Base-by-base conservation (phyloP, 2,797 vertebrate genomes). In the Brachymystax lenok region DNA sequence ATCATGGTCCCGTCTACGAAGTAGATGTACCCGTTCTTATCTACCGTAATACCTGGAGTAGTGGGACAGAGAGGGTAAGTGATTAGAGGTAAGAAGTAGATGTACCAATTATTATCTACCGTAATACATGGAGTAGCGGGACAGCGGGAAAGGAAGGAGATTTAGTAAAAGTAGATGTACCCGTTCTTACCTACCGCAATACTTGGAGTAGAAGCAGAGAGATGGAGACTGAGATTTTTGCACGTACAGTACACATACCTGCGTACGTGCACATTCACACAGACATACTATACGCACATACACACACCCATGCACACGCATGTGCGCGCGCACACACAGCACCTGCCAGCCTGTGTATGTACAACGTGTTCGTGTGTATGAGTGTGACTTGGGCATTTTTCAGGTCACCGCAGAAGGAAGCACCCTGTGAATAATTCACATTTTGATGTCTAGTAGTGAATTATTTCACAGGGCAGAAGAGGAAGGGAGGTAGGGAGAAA, bases 1-100 rank as follows among this genome's bases (percentile, higher is more conserved):
- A 99, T 99, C 96, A 99, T 98, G n/a, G 97, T 98, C 70, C 98
- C 98, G 54, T 99, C 98, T 81, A 99, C 97, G 76, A 99, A 99
- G 91, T 98, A 99, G 89, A 99, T 98, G 74, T 98, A 90, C 59
- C 98, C 98, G 0, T 98, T 99, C 88, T 97, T 98, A 87, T 99
- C 98, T 5, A 98, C 91, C 3, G 97, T 96, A 83, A 99, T 96
- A 74, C 98, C 97, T 95, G 46, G 16, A 51, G n/a, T 17, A 61
- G 51, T 19, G n/a, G 30, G 46, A 13, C 40, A 46, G 33, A 61
- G 61, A 64, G 21, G 13, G 24, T 6, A 17, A 16, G 24, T 33
- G 30, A 33, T 33, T 4, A 33, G 4, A 33, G 4, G n/a, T 81
- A 99, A 97, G 76, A 99, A 99, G 91, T 98, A 99, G 88, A 98